These are phyloP conservation scores for Ooceraea biroi DNA, from an alignment of 1,140 invertebrate genomes.

Conservation along the genomic window DNA sequence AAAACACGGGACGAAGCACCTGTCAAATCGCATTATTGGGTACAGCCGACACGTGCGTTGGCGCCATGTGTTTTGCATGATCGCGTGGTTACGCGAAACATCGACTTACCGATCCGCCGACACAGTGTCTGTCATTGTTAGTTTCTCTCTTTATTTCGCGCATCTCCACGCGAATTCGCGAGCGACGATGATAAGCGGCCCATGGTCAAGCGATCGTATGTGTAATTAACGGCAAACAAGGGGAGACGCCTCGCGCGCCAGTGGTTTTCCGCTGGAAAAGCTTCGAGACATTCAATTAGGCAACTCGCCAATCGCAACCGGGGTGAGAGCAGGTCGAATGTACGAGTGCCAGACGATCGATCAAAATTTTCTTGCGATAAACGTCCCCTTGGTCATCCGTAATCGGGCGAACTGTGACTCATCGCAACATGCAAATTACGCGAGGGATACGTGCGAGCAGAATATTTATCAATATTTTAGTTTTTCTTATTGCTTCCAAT, in stretches of 20 bases:
- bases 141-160: neutral
- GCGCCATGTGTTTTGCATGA: constrained; percentile 50
- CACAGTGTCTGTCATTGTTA: constrained; percentile 28
- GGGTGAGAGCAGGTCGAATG: constrained; percentile 64
- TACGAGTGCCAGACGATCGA: constrained; percentile 66
- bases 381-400: constrained; percentile 22
- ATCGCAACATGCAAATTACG: constrained; percentile 48
- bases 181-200: constrained; percentile 31
- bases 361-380: constrained; percentile 67
- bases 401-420: constrained; percentile 35
- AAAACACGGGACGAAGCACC: constrained; percentile 67
- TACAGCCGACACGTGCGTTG: constrained; percentile 52
- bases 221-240: constrained; percentile 67
- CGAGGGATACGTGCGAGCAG: constrained; percentile 2
- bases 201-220: constrained; percentile 52
- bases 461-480: constrained; percentile 49
- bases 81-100: constrained; percentile 56
- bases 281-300: constrained; percentile 75
- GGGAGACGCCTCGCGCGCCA: constrained; percentile 40
- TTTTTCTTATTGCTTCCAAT: neutral
- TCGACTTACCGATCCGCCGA: neutral
- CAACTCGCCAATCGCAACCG: constrained; percentile 69
- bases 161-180: constrained; percentile 3
- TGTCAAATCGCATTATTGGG: constrained; percentile 72
- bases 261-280: constrained; percentile 65